Evolutionary conservation across 2,888 invertebrate species (phyloP).

Genomic region (Therioaphis trifolii): DNA sequence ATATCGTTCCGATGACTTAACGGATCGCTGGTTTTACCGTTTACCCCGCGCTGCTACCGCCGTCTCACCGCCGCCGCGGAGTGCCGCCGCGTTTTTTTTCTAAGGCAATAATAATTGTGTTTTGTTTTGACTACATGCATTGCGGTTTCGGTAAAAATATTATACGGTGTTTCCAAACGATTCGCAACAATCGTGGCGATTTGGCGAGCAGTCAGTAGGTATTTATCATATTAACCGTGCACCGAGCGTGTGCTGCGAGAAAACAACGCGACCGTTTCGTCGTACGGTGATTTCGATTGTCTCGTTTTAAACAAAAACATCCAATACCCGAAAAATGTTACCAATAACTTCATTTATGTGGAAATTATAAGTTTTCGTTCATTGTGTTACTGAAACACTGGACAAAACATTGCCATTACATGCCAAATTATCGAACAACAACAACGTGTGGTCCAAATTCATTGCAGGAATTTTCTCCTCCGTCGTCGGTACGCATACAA

Average conservation of each 20-base stretch:
- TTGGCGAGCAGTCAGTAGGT: background rate
- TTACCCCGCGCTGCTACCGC: too few species aligned
- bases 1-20: background rate
- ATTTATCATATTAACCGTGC: background rate
- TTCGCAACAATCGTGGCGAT: background rate
- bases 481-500: too few species aligned
- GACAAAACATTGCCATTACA: too few species aligned
- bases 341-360: too few species aligned
- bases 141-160: constrained; percentile 11
- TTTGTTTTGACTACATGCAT: background rate
- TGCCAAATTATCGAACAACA: too few species aligned
- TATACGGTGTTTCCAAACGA: background rate
- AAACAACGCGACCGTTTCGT: background rate
- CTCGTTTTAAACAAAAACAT: background rate
- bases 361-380: too few species aligned
- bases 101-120: background rate
- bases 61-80: background rate
- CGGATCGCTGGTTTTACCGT: background rate
- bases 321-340: too few species aligned
- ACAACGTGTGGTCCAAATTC: too few species aligned
- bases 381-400: too few species aligned
- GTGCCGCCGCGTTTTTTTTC: background rate
- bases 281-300: background rate
- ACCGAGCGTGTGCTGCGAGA: background rate
- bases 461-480: too few species aligned